Percentiles rank a stretch among this genome's conserved stretches.
These are phyloP conservation scores for Cetonia aurata DNA, from an alignment of 2,888 invertebrate species.

Conservation along the genomic window DNA sequence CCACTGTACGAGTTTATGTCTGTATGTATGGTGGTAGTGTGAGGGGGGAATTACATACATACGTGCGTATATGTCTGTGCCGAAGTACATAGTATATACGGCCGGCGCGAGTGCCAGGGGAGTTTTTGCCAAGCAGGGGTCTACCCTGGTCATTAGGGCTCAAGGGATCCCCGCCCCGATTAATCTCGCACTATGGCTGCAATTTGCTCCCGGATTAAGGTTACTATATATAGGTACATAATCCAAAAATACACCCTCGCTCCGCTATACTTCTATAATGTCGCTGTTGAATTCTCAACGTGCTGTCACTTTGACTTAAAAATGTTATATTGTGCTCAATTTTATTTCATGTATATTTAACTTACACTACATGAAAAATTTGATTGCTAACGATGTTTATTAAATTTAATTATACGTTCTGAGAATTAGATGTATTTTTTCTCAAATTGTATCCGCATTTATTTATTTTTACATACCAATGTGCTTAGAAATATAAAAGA, in stretches of 20 bases:
- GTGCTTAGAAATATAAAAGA: too few species aligned
- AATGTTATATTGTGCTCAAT: too few species aligned
- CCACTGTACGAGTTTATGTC: too few species aligned
- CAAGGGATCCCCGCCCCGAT: constrained; percentile 49
- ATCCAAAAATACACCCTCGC: constrained; percentile 45
- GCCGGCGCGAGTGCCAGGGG: constrained; percentile 1
- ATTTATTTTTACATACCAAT: too few species aligned
- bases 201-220: constrained; percentile 53
- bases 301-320: not conserved
- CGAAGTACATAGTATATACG: constrained; percentile 19
- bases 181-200: constrained; percentile 53
- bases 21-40: not conserved
- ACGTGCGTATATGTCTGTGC: constrained; percentile 2
- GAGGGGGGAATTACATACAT: not conserved
- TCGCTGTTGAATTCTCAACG: constrained; percentile 3
- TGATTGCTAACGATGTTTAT: too few species aligned
- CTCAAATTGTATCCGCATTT: too few species aligned
- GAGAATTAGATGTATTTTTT: too few species aligned
- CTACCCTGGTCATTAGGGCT: constrained; percentile 53
- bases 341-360: too few species aligned
- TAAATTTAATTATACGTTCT: too few species aligned
- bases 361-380: too few species aligned
- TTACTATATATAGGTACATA: constrained; percentile 46
- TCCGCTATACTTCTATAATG: constrained; percentile 21
- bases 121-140: constrained; percentile 47